Evolutionary conservation across 2,797 vertebrate species (phyloP), one percentile per base, ranked within the genome.

Genomic region (Hylomyscus alleni): DNA sequence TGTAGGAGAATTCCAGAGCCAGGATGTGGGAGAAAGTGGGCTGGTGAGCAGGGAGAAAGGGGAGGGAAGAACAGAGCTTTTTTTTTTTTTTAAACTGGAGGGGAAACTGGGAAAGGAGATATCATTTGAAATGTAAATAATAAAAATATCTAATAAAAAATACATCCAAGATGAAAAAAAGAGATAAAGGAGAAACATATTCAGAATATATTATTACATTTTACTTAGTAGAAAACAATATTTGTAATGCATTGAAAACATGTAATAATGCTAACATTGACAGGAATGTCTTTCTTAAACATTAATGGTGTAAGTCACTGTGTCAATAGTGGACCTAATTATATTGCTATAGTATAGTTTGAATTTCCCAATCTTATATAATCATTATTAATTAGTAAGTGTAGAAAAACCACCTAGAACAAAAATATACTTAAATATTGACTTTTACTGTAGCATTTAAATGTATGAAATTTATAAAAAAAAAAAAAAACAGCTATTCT

Each of bases 251-350:
- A 94, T 37, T 78, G 52, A 72, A 60, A 54, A 60, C 24, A 72
- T 92, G 26, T 93, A 84, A 91, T 65, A 80, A 81, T 85, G 58
- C 72, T 31, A 15, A 91, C 24, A 31, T 84, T 44, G 52, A 84
- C 50, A 80, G 87, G 60, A 90, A 89, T 31, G 37, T 77, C 56
- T 90, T 93, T 93, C 69, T 78, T 6, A 72, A 84, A 90, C 82
- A 93, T 84, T 52, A 88, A 65, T 85, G 37, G 62, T 54, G 60
- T 91, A 96, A 94, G 65, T 90, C 62, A 60, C 15, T 75, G 26
- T 24, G 67, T 89, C 80, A 83, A 86, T 87, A 78, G 54, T 93
- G 76, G 82, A 67, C 13, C 17, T 86, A 82, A 29, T 91, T 88
- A 34, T 40, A 26, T 73, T 85, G 19, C 72, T 44, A 1, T 31